Percentiles rank a stretch among this genome's conserved stretches.
These are phyloP conservation scores for Dicrostonyx torquatus DNA, from an alignment of 2,797 vertebrate species.

Conservation along the genomic window DNA sequence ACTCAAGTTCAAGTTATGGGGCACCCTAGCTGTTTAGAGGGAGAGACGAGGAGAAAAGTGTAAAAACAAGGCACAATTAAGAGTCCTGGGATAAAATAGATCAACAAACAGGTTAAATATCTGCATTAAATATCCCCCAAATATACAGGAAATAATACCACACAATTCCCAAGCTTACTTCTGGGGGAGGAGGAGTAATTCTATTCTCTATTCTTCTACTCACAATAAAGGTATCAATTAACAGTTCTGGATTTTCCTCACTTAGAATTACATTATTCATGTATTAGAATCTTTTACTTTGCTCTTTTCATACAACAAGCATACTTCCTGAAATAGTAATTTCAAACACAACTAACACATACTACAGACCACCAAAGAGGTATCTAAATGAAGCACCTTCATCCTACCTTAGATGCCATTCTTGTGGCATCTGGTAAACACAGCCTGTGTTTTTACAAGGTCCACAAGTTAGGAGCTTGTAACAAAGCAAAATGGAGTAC, in stretches of 20 bases:
- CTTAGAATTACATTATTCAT: background rate
- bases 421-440: background rate
- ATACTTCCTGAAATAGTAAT: conserved; percentile 2
- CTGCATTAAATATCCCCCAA: background rate
- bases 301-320: background rate
- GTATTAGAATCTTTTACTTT: conserved; percentile 34
- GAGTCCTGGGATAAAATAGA: background rate
- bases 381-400: background rate
- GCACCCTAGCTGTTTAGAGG: background rate
- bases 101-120: background rate
- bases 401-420: background rate
- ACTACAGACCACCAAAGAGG: background rate
- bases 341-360: background rate
- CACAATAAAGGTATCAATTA: background rate
- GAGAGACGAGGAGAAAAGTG: background rate
- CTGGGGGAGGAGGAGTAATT: background rate
- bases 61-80: background rate
- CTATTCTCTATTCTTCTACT: background rate
- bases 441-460: background rate
- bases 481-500: background rate
- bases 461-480: background rate
- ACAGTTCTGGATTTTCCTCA: background rate
- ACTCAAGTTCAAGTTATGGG: background rate
- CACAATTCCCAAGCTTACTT: background rate
- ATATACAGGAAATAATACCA: background rate